Conservation (phyloP, 2,113 vertebrate genomes). For the Onychorhynchus coronatus region DNA sequence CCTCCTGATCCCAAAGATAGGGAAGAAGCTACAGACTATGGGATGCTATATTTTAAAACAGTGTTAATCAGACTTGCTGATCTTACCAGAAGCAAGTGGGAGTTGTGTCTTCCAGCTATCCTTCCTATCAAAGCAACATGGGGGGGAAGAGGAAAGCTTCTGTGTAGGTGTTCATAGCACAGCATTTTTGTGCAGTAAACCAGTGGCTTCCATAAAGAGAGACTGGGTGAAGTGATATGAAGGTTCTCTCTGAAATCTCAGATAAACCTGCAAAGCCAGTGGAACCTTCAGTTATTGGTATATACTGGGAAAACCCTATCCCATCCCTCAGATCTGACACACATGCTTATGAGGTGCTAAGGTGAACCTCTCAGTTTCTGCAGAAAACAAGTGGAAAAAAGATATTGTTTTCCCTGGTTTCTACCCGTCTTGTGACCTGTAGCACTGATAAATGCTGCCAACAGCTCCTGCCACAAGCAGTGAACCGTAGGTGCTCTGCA, state of each 20-base stretch:
- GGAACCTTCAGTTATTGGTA: neutral
- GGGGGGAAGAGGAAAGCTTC: neutral
- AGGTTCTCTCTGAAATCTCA: neutral
- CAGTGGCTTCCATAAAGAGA: neutral
- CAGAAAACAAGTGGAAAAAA: neutral
- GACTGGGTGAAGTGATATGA: neutral
- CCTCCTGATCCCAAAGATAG: neutral
- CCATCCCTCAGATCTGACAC: neutral
- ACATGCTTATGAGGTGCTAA: neutral
- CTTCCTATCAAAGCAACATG: neutral
- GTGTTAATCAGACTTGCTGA: neutral
- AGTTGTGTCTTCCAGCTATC: neutral
- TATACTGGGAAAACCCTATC: neutral
- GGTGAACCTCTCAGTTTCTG: neutral
- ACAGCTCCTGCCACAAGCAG: neutral
- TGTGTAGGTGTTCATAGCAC: neutral
- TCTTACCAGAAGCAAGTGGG: neutral
- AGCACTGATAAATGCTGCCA: neutral
- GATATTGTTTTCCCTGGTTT: rapidly evolving
- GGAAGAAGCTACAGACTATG: neutral
- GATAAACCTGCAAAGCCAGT: neutral
- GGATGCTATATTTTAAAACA: neutral
- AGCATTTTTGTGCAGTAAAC: neutral
- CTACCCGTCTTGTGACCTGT: rapidly evolving
- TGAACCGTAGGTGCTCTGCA: neutral